These are phyloP conservation scores for Sesamia nonagrioides DNA, from an alignment of 1,140 invertebrate species.

Conservation along the genomic window DNA sequence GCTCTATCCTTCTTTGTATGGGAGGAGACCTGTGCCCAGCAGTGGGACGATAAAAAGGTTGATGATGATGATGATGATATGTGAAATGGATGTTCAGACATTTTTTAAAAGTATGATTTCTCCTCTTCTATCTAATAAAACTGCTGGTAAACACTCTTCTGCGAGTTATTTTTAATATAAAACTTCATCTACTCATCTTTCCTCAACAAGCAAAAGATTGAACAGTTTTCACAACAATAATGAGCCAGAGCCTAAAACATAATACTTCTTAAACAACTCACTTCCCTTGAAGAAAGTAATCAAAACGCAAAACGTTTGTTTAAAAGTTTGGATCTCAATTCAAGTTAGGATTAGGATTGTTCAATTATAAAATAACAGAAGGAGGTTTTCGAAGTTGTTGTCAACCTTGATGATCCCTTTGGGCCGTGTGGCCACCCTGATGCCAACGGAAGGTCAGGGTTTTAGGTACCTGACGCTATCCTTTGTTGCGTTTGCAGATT, in stretches of 20 bases:
- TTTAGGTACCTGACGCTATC: slow-evolving; percentile 37
- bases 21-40: no score
- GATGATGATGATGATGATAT: no score
- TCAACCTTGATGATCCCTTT: slow-evolving; percentile 52
- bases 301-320: slow-evolving; percentile 47
- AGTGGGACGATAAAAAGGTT: no score
- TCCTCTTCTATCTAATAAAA: background rate
- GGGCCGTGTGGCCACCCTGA: slow-evolving; percentile 44
- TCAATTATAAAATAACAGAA: slow-evolving; percentile 48
- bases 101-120: no score
- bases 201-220: background rate
- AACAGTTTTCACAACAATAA: slow-evolving; percentile 2
- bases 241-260: slow-evolving; percentile 8
- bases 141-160: background rate
- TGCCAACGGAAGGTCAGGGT: slow-evolving; percentile 45
- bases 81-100: no score
- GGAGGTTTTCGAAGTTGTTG: slow-evolving; percentile 44
- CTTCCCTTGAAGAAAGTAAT: slow-evolving; percentile 27
- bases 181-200: background rate
- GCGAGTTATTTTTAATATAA: background rate
- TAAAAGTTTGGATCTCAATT: slow-evolving; percentile 41
- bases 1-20: no score
- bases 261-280: background rate
- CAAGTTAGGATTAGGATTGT: slow-evolving; percentile 46
- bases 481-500: slow-evolving; percentile 44